phyloP scores from a whole-genome alignment of 1,140 invertebrate genomes.

The Drosophila takahashii region DNA sequence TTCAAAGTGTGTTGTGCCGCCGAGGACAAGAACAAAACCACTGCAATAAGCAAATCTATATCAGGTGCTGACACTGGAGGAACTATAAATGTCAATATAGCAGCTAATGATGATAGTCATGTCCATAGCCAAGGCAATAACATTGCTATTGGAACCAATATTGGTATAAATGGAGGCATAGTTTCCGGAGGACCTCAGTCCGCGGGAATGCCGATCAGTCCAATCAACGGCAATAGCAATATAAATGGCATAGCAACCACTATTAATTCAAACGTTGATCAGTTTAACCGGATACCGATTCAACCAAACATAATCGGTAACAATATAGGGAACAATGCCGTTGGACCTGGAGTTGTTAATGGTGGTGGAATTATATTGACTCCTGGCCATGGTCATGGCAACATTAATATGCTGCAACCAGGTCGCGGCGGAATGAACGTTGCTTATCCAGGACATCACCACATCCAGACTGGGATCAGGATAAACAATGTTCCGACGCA shows the following conservation, averaged over 20 bases:
- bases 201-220: constrained; percentile 47
- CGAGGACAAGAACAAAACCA: constrained; percentile 85
- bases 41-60: constrained; percentile 82
- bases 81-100: constrained; percentile 34
- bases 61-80: constrained; percentile 54
- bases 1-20: constrained; percentile 96
- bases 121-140: constrained; percentile 41
- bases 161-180: constrained; percentile 55
- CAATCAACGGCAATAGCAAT: constrained; percentile 41
- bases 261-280: constrained; percentile 82
- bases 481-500: constrained; percentile 83
- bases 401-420: constrained; percentile 72
- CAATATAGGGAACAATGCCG: constrained; percentile 43
- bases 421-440: constrained; percentile 62
- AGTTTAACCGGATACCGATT: constrained; percentile 79
- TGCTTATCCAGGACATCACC: constrained; percentile 69
- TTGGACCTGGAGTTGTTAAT: constrained; percentile 18
- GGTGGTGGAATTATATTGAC: constrained; percentile 64
- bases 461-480: constrained; percentile 80
- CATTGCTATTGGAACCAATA: constrained; percentile 38
- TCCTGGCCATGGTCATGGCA: constrained; percentile 72
- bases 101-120: constrained; percentile 36
- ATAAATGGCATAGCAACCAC: constrained; percentile 56
- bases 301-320: constrained; percentile 72
- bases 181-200: constrained; percentile 2